Evolutionary conservation across 2,888 invertebrate genomes (phyloP), one percentile per base, ranked within the genome.

Genomic region (Cerastoderma edule): DNA sequence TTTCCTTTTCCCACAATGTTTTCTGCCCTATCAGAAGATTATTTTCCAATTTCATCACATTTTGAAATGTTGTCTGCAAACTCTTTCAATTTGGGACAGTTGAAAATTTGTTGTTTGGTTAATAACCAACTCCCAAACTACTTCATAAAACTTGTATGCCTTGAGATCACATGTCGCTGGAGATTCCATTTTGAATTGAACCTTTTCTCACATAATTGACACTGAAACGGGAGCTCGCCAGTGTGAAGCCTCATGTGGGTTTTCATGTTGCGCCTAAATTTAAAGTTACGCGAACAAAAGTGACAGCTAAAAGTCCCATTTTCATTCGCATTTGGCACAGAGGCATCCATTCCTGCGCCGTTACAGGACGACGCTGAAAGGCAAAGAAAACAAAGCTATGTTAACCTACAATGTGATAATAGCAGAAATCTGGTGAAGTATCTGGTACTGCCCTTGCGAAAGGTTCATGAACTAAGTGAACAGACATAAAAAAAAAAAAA

Each of bases 201-300:
- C 24, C 56, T 39, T 65, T 72, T 76, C 5, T 67, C 56, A 54
- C 76, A 76, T 30, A 66, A 46, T 2, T 19, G 2, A 46, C 76
- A 76, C 10, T 39, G 28, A 35, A 67, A 76, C 6, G 76, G 76
- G 10, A 50, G 33, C 19, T 72, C 48, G 13, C 72, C 76, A 22
- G 67, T 67, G 50, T 72, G 72, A 13, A 78, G 68, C 4, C 65
- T 28, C 66, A 50, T 67, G 67, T 78, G 75, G 0, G 67, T 67
- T 50, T 71, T 54, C 60, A 75, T 22, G 28, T 71, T 75, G 30
- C 70, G 75, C 35, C 70, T 75, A 6, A 63, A 64, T 24, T 60
- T 64, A 22, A 73, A 73, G n/a, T n/a, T n/a, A n/a, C n/a, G n/a
- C n/a, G n/a, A n/a, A n/a, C n/a, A n/a, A n/a, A n/a, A n/a, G n/a